These are phyloP conservation scores for Meloidogyne hapla DNA, from an alignment of 1,140 invertebrate genomes.

Conservation along the genomic window DNA sequence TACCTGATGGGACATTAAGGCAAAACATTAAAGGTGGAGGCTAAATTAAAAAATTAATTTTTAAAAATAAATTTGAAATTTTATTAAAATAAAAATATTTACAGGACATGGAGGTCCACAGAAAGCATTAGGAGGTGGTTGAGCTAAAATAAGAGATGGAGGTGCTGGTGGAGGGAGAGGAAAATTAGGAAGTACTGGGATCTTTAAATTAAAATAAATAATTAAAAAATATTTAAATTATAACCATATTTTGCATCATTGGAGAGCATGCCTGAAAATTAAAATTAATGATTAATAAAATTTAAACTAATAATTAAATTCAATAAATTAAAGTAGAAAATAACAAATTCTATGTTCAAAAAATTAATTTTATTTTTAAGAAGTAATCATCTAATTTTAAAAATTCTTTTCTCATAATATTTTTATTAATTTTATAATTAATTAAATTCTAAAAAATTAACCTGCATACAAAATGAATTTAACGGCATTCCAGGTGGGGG, in stretches of 20 bases:
- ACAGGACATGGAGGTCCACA: constrained; percentile 9
- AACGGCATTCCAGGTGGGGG: constrained; percentile 6
- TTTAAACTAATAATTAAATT: neutral
- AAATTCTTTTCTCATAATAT: too few species aligned
- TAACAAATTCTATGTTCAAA: too few species aligned
- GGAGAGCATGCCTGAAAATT: neutral
- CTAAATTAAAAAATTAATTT: neutral
- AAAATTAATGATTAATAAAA: too few species aligned
- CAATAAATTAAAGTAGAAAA: too few species aligned
- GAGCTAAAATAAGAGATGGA: constrained; percentile 15
- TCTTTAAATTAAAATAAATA: neutral
- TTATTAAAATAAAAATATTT: constrained; percentile 4
- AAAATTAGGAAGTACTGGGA: constrained; percentile 11
- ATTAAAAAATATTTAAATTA: neutral
- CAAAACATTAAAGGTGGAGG: constrained; percentile 16
- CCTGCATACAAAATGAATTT: constrained; percentile 2
- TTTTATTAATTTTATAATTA: too few species aligned
- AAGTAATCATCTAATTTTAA: too few species aligned
- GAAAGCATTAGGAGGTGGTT: constrained; percentile 10
- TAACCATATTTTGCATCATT: constrained; percentile 6
- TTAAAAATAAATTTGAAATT: neutral
- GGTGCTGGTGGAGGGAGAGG: constrained; percentile 16
- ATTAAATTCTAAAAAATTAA: neutral
- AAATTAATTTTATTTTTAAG: too few species aligned
- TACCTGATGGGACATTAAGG: neutral